These are phyloP conservation scores for Clepsis dumicolana DNA, from an alignment of 2,888 invertebrate species.

Conservation along the genomic window DNA sequence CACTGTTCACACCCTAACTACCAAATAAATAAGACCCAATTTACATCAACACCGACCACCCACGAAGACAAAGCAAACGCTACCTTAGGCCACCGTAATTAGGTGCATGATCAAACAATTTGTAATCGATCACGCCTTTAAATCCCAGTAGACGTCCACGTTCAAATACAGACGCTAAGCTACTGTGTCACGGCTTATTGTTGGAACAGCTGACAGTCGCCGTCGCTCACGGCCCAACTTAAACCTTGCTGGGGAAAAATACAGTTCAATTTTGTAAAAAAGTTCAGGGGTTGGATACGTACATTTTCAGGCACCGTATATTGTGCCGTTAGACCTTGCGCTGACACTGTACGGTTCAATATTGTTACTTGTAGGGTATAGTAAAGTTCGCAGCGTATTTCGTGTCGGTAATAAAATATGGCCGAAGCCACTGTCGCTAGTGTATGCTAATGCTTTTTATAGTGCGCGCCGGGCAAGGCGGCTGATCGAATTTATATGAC, in stretches of 20 bases:
- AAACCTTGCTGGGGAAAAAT: constrained; percentile 52
- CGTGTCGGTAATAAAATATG: constrained; percentile 68
- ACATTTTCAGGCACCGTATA: constrained; percentile 48
- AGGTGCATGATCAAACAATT: constrained; percentile 71
- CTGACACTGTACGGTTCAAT: background rate
- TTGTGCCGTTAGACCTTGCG: constrained; percentile 55
- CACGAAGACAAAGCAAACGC: constrained; percentile 58
- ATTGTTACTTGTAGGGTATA: constrained; percentile 43
- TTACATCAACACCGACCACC: constrained; percentile 51
- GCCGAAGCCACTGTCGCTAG: constrained; percentile 55
- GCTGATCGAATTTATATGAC: constrained; percentile 69
- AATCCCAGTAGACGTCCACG: constrained; percentile 43
- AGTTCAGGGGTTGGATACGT: constrained; percentile 48
- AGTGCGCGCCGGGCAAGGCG: constrained; percentile 59
- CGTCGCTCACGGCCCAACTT: constrained; percentile 47
- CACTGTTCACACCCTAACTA: constrained; percentile 54
- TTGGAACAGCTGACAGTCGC: constrained; percentile 48
- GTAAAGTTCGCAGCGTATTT: constrained; percentile 55
- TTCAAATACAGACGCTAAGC: constrained; percentile 56
- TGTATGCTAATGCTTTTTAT: constrained; percentile 75
- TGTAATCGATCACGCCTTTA: constrained; percentile 65
- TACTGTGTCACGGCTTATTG: constrained; percentile 51
- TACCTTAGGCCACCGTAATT: constrained; percentile 69
- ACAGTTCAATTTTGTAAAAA: constrained; percentile 59
- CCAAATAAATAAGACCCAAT: constrained; percentile 57